Conservation (phyloP, 1,140 invertebrate genomes). For the Pseudomyrmex gracilis region DNA sequence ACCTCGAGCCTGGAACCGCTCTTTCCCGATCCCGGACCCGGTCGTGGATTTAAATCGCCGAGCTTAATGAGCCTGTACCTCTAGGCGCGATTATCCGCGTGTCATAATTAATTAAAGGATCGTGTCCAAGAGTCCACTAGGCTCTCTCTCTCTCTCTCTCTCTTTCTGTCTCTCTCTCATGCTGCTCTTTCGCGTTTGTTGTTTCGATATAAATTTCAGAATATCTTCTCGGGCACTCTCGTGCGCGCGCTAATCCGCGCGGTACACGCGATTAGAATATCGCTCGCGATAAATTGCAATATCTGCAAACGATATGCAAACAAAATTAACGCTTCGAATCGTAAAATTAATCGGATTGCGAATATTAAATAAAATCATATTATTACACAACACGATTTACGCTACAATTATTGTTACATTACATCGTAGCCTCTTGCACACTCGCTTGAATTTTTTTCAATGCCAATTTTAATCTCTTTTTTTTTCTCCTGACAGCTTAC, state of each 20-base stretch:
- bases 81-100: conserved; percentile 15
- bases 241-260: conserved; percentile 30
- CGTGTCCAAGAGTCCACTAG: too few relatives aligned
- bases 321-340: neutral
- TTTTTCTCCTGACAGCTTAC: too few relatives aligned
- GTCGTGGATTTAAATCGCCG: conserved; percentile 18
- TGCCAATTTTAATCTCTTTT: too few relatives aligned
- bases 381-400: neutral
- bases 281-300: conserved; percentile 25
- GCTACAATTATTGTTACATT: too few relatives aligned
- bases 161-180: too few relatives aligned
- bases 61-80: conserved; percentile 21
- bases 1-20: neutral
- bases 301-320: neutral
- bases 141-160: too few relatives aligned
- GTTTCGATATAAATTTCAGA: neutral
- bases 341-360: neutral
- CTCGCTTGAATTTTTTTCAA: too few relatives aligned
- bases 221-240: neutral
- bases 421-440: too few relatives aligned
- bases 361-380: too few relatives aligned
- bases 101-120: conserved; percentile 42
- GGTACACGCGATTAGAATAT: neutral
- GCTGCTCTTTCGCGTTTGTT: neutral
- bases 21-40: neutral